Evolutionary conservation across 2,888 invertebrate genomes (phyloP), one percentile per base, ranked within the genome.

Genomic region (Prosapia bicincta): DNA sequence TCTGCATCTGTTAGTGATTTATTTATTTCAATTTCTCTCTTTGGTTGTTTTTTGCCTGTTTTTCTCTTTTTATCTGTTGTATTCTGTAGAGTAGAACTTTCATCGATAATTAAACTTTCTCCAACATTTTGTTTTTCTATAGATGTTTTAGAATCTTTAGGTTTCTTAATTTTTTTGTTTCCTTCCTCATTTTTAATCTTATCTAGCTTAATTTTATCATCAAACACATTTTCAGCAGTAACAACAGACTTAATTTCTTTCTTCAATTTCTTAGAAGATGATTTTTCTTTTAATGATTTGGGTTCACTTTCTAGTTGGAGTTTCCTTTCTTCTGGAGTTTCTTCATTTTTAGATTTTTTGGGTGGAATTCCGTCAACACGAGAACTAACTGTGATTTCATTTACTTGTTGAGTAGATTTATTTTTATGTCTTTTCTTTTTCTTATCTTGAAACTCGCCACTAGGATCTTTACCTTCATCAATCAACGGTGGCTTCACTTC

Each of bases 391-490:
- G 54, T 54, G 54, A 54, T 20, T 54, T 54, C 54, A 54, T 20
- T 54, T 20, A 9, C 20, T 54, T 54, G 54, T 20, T 54, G 54
- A 54, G 20, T 20, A 20, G 71, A 38, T 72, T 74, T 68, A 28
- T 69, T 66, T 67, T 32, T 23, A 72, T 66, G 32, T 7, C 66
- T 72, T 66, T 74, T 20, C 20, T 70, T 69, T 43, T 38, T 66
- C 30, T 66, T 67, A 65, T 65, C 66, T 54, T 24, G 28, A 10
- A 28, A 70, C 67, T 69, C 0, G n/a, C 68, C 38, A 32, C 76
- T 71, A 25, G 25, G 1, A 3, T 43, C 71, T 6, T 25, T 9
- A 26, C 15, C 38, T 28, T 72, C 54, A 71, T 26, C 54, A 71
- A 23, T 13, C n/a, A 10, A 26, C 28, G 13, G 20, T 23, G 2